Evolutionary conservation across 1,140 invertebrate species (phyloP).

Genomic region (Eurosta solidaginis): DNA sequence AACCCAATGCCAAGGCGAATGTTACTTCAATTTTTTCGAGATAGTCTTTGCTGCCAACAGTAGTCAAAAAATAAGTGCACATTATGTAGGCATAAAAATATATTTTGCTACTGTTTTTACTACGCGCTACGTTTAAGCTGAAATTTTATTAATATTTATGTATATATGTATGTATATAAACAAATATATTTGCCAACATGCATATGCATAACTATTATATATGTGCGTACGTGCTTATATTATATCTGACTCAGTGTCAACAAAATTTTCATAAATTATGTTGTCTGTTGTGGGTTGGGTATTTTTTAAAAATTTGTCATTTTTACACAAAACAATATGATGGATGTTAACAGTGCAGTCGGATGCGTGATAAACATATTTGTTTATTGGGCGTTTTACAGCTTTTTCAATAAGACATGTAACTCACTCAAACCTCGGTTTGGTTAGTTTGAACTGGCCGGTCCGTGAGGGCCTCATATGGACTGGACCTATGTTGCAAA

Average conservation of each 20-base stretch:
- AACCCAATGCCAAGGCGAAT: no score
- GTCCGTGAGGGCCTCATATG: no score
- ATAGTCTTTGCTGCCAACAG: no score
- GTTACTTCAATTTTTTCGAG: no score
- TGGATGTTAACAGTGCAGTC: neutral
- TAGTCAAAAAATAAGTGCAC: no score
- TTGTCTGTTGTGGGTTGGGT: neutral
- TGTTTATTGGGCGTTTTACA: no score
- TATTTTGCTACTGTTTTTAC: neutral
- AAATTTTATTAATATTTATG: neutral
- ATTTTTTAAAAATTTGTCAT: constrained; percentile 8
- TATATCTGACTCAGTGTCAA: neutral
- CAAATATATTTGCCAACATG: neutral
- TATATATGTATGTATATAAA: neutral
- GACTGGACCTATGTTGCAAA: no score
- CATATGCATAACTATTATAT: neutral
- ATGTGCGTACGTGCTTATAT: neutral
- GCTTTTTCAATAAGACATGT: no score
- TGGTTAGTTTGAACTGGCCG: no score
- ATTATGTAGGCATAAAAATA: no score
- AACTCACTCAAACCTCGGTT: no score
- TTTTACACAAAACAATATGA: neutral
- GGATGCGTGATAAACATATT: neutral
- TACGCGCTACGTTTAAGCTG: neutral
- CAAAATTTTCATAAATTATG: constrained; percentile 9